Evolutionary conservation across 2,888 invertebrate species (phyloP), one percentile per base, ranked within the genome.

Genomic region (Hemaris fuciformis): DNA sequence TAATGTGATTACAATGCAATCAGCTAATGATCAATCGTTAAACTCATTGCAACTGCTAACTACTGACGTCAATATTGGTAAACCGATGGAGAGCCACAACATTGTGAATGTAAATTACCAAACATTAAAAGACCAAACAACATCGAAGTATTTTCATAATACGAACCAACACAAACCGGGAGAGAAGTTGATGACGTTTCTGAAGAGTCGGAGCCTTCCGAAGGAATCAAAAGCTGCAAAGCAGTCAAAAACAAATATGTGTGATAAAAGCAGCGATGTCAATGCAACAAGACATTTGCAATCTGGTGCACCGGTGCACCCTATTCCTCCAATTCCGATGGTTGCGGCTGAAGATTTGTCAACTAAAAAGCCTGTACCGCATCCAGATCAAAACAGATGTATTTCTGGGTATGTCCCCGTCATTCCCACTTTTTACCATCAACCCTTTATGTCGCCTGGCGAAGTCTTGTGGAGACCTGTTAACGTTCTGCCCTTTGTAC

Each of bases 401-500:
- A 31, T 53, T 31, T 53, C 53, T 8, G 57, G 57, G n/a, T 57
- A 38, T 23, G 18, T 23, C 7, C 53, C 53, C 18, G 31, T 77
- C 1, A 68, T 80, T 23, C 78, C 82, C 34, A 74, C 79, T 7
- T 70, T 76, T 46, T 81, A 79, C 61, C 66, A 80, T 20, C 81
- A 78, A 46, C 71, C 83, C 0, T 78, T 74, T 57, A 59, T 80
- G 1, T 62, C 81, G 27, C 60, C 78, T 8, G 79, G 76, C 34
- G 81, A 80, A 46, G 66, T 84, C 20, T 46, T 87, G 58, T 88
- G 85, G 86, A 86, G 85, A 62, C 84, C 85, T 15, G 59, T 82
- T 25, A 80, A 71, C 60, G 64, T 76, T 3, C 60, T 79, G 64
- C 75, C 83, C 15, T 53, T 80, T 10, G 65, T 79, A 62, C 60